Percentiles rank a stretch among this genome's conserved stretches.
These are phyloP conservation scores for Apodemia zela DNA, from an alignment of 2,888 invertebrate species.

Conservation along the genomic window DNA sequence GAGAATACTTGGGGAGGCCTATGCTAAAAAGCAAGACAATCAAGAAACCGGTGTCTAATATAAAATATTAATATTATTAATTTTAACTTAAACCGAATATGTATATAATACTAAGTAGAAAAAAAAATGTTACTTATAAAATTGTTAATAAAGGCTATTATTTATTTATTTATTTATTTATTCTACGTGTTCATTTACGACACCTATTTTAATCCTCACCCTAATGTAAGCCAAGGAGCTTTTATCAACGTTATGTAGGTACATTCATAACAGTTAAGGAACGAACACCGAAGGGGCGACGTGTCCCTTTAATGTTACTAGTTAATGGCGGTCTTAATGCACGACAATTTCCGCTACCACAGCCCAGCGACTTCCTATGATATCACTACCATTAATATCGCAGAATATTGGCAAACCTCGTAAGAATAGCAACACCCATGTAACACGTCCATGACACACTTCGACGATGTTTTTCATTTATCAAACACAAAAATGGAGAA, in stretches of 20 bases:
- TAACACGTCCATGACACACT: not conserved
- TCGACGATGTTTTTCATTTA: not conserved
- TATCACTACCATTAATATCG: constrained; percentile 47
- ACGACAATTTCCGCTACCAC: constrained; percentile 60
- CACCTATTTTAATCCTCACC: constrained; percentile 12
- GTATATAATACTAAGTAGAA: too few relatives aligned
- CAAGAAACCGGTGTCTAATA: too few relatives aligned
- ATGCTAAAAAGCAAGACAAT: too few relatives aligned
- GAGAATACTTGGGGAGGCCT: too few relatives aligned
- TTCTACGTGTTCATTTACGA: constrained; percentile 12
- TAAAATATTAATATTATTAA: too few relatives aligned
- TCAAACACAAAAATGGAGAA: too few relatives aligned
- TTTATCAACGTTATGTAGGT: constrained; percentile 31
- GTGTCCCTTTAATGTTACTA: constrained; percentile 55
- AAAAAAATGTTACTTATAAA: too few relatives aligned
- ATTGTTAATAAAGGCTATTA: too few relatives aligned
- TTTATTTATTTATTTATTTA: too few relatives aligned
- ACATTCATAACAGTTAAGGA: constrained; percentile 34
- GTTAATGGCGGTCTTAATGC: constrained; percentile 63
- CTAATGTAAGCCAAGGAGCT: not conserved
- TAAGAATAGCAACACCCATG: not conserved
- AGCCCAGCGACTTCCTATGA: constrained; percentile 38
- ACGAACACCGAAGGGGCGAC: constrained; percentile 31
- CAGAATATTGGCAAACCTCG: constrained; percentile 9
- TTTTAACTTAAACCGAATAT: too few relatives aligned